Evolutionary conservation across 1,140 invertebrate genomes (phyloP).

Genomic region (Platorchestia sp.): DNA sequence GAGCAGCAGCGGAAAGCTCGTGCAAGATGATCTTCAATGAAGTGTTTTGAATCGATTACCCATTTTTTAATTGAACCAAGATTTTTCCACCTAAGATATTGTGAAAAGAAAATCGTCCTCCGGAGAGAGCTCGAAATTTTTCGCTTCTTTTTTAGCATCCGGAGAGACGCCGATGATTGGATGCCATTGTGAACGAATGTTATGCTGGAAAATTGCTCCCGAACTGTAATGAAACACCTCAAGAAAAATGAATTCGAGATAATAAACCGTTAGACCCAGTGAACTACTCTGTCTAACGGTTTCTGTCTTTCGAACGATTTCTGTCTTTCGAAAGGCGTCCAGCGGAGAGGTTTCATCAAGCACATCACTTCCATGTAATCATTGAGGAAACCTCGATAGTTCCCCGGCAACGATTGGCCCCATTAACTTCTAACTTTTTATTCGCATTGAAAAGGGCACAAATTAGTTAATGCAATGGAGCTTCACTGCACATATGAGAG

Average conservation of each 20-base stretch:
- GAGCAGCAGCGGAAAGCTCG: not conserved
- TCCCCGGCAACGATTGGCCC: not conserved
- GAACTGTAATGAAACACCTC: constrained; percentile 28
- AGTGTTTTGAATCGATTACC: constrained; percentile 53
- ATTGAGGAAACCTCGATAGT: not conserved
- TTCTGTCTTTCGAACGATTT: not conserved
- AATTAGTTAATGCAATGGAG: not conserved
- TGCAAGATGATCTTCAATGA: constrained; percentile 21
- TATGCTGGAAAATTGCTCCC: constrained; percentile 34
- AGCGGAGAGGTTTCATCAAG: not conserved
- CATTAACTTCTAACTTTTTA: not conserved
- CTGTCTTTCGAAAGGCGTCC: not conserved
- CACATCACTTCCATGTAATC: not conserved
- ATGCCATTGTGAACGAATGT: not conserved
- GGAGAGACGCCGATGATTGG: not conserved
- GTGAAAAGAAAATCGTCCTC: constrained; percentile 48
- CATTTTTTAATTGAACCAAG: constrained; percentile 19
- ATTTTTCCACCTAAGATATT: constrained; percentile 14
- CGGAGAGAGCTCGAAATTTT: constrained; percentile 33
- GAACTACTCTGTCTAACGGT: constrained; percentile 22
- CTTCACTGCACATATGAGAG: not conserved
- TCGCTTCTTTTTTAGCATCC: not conserved
- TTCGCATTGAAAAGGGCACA: not conserved
- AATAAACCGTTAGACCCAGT: constrained; percentile 37
- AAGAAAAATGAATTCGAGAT: constrained; percentile 45